Evolutionary conservation across 2,113 vertebrate species (phyloP).

Genomic region (Ophiodon elongatus): DNA sequence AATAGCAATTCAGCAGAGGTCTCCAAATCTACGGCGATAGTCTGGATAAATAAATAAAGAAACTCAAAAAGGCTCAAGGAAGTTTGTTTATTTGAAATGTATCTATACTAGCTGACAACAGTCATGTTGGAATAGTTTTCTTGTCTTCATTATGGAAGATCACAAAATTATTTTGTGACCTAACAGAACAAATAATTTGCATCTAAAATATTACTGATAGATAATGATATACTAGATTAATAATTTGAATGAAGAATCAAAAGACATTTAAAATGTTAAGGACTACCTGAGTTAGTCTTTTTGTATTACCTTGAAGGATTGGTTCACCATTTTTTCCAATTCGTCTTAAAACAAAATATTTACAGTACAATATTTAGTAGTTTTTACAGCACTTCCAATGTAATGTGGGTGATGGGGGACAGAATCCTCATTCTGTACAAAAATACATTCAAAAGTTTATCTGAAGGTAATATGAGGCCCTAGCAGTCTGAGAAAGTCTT

Average conservation of each 20-base stretch:
- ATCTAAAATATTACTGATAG: not conserved
- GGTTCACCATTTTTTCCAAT: not conserved
- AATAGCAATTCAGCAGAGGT: not conserved
- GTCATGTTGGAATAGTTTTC: not conserved
- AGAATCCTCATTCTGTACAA: not conserved
- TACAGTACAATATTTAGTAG: not conserved
- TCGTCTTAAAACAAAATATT: not conserved
- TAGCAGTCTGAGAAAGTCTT: not conserved
- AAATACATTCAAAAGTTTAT: not conserved
- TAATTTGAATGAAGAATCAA: not conserved
- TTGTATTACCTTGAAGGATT: not conserved
- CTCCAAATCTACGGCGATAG: not conserved
- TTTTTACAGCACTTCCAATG: not conserved
- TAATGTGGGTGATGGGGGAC: not conserved
- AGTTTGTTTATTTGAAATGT: not conserved
- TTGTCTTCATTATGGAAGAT: not conserved
- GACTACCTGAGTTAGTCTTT: not conserved
- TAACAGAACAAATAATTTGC: not conserved
- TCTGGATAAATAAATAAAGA: not conserved
- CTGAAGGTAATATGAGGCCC: not conserved
- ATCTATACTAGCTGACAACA: not conserved
- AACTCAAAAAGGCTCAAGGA: not conserved
- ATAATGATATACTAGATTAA: not conserved
- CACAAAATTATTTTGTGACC: not conserved
- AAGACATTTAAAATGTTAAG: not conserved